A percentile compares a stretch with the other conserved stretches of the same genome.
These are phyloP conservation scores for Noctua janthina DNA, from an alignment of 2,888 invertebrate genomes.

Conservation along the genomic window DNA sequence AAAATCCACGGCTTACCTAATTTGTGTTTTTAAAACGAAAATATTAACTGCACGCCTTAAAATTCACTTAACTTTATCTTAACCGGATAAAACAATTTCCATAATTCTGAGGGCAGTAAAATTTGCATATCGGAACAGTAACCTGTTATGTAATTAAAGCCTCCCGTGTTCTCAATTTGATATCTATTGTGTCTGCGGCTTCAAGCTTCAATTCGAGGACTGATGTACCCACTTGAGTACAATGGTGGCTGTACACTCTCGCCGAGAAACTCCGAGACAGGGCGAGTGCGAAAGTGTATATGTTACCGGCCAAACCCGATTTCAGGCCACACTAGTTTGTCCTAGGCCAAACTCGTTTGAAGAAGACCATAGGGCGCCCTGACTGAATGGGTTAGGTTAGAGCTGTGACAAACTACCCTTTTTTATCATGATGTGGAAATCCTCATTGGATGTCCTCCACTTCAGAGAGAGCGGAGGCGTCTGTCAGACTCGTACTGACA, in stretches of 20 bases:
- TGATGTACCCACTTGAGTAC: conserved; percentile 28
- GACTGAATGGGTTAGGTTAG: not conserved
- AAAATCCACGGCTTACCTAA: not conserved
- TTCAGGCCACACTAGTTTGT: not conserved
- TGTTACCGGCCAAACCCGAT: not conserved
- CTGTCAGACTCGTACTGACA: too few relatives aligned
- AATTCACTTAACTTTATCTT: conserved; percentile 34
- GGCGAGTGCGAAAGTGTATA: not conserved
- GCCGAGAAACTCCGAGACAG: not conserved
- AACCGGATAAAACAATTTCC: conserved; percentile 49
- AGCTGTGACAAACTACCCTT: too few relatives aligned
- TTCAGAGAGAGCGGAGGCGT: too few relatives aligned
- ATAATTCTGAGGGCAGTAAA: conserved; percentile 26
- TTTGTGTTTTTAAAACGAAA: conserved; percentile 19
- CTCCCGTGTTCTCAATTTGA: conserved; percentile 45
- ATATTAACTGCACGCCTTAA: conserved; percentile 10
- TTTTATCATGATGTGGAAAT: too few relatives aligned
- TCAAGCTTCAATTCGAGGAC: conserved; percentile 33
- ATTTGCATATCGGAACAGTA: conserved; percentile 58
- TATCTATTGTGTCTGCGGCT: conserved; percentile 53
- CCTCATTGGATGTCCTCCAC: too few relatives aligned
- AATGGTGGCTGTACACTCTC: conserved; percentile 5
- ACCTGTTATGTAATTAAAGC: conserved; percentile 54
- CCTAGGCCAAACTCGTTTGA: not conserved
- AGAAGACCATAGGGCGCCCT: not conserved